These are phyloP conservation scores for Spodoptera litura DNA, from an alignment of 1,140 invertebrate species.

Conservation along the genomic window DNA sequence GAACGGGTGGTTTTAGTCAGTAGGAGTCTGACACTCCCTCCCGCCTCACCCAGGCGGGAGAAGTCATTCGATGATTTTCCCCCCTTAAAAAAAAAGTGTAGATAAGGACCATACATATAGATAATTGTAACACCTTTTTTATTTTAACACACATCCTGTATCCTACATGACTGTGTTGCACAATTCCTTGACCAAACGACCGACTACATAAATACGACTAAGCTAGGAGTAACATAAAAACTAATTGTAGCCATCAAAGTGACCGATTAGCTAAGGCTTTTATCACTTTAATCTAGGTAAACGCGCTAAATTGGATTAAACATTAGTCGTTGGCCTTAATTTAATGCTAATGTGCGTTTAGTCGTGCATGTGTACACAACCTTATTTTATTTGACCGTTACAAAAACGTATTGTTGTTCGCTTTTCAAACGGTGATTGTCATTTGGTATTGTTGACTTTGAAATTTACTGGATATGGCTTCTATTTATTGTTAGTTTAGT, in stretches of 20 bases:
- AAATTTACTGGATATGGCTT: neutral
- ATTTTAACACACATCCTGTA: too few species aligned
- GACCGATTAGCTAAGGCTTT: conserved; percentile 48
- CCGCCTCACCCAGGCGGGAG: too few species aligned
- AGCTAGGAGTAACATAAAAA: conserved; percentile 32
- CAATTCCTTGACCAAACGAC: too few species aligned
- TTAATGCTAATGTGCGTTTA: conserved; percentile 57
- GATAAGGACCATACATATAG: too few species aligned
- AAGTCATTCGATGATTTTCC: too few species aligned
- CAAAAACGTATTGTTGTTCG: neutral
- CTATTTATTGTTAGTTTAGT: neutral
- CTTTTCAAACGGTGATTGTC: neutral
- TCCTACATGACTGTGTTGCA: too few species aligned
- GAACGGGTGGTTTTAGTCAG: too few species aligned
- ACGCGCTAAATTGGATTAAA: conserved; percentile 64
- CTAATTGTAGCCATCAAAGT: conserved; percentile 24
- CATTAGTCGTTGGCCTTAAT: conserved; percentile 64
- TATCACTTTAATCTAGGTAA: conserved; percentile 52
- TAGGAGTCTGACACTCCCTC: too few species aligned
- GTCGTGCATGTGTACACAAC: conserved; percentile 7
- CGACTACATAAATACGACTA: too few species aligned
- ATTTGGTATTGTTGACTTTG: too few species aligned
- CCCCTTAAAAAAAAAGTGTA: too few species aligned
- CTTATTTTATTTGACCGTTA: conserved; percentile 22
- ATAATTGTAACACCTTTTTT: too few species aligned